Evolutionary conservation across 2,113 vertebrate genomes (phyloP), one percentile per base, ranked within the genome.

Genomic region (Sebastes fasciatus): DNA sequence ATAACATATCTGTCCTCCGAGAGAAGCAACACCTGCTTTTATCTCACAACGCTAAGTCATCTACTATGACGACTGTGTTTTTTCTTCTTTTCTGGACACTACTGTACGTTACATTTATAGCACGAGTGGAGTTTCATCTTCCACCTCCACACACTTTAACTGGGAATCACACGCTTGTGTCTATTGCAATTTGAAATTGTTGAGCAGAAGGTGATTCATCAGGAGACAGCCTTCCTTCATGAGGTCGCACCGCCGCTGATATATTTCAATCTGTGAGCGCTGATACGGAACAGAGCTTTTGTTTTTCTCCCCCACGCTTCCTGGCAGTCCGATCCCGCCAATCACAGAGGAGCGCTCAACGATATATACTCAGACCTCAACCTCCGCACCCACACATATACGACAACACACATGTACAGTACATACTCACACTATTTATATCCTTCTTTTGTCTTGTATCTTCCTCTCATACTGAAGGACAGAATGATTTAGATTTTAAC

Each of bases 281-380:
- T 40, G 58, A 62, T 67, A 46, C 12, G 65, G 26, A 74, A 7
- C 60, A 1, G 65, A 58, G 60, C 48, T 57, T 76, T 77, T 81
- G 82, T 91, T 81, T 80, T 21, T 61, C 75, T 14, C 67, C 78
- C 83, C 84, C 43, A 74, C 74, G 62, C 67, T 70, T 68, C 72
- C 64, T 80, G 64, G 77, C 40, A 26, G 51, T 52, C 54, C 48
- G 2, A 23, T 52, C 10, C 66, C 23, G 46, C 64, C 78, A 58
- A 34, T 74, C 57, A 57, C 42, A 67, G 3, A 66, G 57, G 46
- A 51, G 55, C 70, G 1, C 16, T 66, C 46, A 69, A 11, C 12
- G 14, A 55, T 16, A 68, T 42, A 64, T 54, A 66, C 79, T 82
- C 10, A 62, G 6, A 58, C 60, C 70, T 78, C 40, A 8, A 78